phyloP scores from a whole-genome alignment of 53 echinoderm and acorn worm genomes.

The Echinometra lucunter region DNA sequence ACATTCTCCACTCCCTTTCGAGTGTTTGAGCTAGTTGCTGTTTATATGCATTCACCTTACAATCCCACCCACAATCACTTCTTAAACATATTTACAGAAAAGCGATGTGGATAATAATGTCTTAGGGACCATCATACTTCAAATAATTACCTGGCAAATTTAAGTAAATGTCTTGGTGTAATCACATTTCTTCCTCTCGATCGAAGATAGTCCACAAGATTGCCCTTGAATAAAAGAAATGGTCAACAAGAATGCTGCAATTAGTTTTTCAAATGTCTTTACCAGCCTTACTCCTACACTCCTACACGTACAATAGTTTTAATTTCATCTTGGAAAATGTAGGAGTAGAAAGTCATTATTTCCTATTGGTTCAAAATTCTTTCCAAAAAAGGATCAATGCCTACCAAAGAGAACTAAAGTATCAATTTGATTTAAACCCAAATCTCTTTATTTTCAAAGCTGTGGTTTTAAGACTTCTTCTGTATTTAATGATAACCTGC shows the following conservation, averaged over 20 bases:
- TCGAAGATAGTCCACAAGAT: slow-evolving; percentile 93
- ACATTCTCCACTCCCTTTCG: no score
- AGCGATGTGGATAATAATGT: neutral
- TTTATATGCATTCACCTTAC: neutral
- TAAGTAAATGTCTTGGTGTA: slow-evolving; percentile 82
- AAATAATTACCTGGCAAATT: slow-evolving; percentile 84
- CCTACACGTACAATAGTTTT: neutral
- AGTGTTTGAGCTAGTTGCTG: no score
- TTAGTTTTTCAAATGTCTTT: neutral
- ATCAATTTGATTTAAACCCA: no score
- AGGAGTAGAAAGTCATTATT: neutral
- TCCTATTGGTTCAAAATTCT: no score
- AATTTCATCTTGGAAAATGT: neutral
- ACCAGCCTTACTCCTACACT: neutral
- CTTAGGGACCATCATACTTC: neutral
- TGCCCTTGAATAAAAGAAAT: slow-evolving; percentile 78
- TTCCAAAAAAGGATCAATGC: neutral
- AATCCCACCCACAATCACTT: neutral
- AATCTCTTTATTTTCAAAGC: no score
- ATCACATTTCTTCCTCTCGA: slow-evolving; percentile 93
- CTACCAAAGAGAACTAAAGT: neutral
- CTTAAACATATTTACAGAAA: neutral
- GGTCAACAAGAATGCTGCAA: neutral
- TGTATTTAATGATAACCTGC: neutral
- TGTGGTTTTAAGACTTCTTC: no score